These are phyloP conservation scores for Paramisgurnus dabryanus DNA, from an alignment of 2,113 vertebrate species.

Conservation along the genomic window DNA sequence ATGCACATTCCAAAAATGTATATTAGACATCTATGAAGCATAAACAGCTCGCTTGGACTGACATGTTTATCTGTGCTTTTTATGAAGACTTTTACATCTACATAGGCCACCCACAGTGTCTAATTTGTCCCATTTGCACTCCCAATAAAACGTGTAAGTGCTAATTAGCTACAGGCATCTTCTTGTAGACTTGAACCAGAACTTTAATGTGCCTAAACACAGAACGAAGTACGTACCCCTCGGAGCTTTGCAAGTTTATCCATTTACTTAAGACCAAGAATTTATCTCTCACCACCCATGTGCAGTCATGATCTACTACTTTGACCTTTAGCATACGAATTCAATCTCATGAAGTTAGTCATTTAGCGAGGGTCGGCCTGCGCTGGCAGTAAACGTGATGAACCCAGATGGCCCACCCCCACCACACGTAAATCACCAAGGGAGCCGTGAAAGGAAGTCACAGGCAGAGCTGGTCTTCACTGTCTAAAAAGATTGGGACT, in stretches of 20 bases:
- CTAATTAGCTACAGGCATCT: constrained; percentile 36
- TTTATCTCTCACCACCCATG: constrained; percentile 5
- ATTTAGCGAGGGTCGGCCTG: constrained; percentile 11
- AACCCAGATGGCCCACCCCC: constrained; percentile 36
- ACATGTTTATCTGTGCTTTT: constrained; percentile 37
- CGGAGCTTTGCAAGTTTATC: constrained; percentile 10
- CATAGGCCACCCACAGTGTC: constrained; percentile 31
- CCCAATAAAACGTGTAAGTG: constrained; percentile 16
- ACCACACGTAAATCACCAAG: constrained; percentile 24
- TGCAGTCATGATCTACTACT: constrained; percentile 48
- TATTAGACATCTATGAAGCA: background rate
- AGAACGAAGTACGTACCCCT: background rate
- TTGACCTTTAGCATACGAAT: constrained; percentile 53
- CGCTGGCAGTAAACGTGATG: constrained; percentile 33
- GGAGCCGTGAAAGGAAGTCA: constrained; percentile 11
- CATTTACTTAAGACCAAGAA: constrained; percentile 18
- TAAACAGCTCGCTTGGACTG: constrained; percentile 24
- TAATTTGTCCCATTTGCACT: constrained; percentile 37
- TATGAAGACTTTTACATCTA: constrained; percentile 3
- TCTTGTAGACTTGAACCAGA: constrained; percentile 11
- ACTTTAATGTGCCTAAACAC: constrained; percentile 15
- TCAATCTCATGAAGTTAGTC: constrained; percentile 45
- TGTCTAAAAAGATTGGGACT: constrained; percentile 29
- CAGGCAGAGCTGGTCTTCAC: constrained; percentile 8
- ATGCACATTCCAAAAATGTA: constrained; percentile 33